Evolutionary conservation across 2,113 vertebrate genomes (phyloP), one percentile per base, ranked within the genome.

Genomic region (Amblyornis subalaris): DNA sequence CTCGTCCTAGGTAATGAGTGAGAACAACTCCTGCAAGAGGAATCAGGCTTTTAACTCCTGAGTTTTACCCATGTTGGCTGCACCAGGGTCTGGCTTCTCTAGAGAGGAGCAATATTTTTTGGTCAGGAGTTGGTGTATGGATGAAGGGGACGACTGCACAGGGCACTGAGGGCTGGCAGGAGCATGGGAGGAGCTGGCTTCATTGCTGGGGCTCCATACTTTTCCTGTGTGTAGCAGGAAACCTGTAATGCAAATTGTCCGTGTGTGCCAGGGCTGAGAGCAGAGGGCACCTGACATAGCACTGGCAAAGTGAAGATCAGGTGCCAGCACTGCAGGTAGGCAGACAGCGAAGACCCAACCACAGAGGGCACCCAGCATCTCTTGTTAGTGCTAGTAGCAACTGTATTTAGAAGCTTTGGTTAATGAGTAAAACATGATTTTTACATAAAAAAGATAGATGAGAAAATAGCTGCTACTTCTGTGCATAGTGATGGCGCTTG

Each of bases 401-500:
- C 81, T 95, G 94, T 85, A 88, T 93, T 95, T 96, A 94, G 91
- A 70, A 25, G 54, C 22, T n/a, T 84, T 3, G 4, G 16, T 88
- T 97, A 94, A 95, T 89, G 81, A 94, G 51, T 76, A 74, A 70
- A n/a, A n/a, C n/a, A n/a, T n/a, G n/a, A n/a, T n/a, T n/a, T n/a
- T n/a, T n/a, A n/a, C n/a, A n/a, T n/a, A n/a, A n/a, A n/a, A n/a
- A 93, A 93, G 44, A 40, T 40, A 23, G 1, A 42, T 38, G 79
- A 94, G 75, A 67, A 90, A 93, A 85, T n/a, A 93, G 47, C 85
- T 82, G 71, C 40, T 76, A 40, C n/a, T 79, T 62, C 88, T 83
- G 21, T 44, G 47, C 47, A 14, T 0, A 51, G 75, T 16, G 53
- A 9, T 3, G 2, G 58, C 9, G 7, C 51, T 48, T 29, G 48